Percentiles rank a stretch among this genome's conserved stretches.
phyloP scores from a whole-genome alignment of 2,888 invertebrate species.

The Agrotis exclamationis region DNA sequence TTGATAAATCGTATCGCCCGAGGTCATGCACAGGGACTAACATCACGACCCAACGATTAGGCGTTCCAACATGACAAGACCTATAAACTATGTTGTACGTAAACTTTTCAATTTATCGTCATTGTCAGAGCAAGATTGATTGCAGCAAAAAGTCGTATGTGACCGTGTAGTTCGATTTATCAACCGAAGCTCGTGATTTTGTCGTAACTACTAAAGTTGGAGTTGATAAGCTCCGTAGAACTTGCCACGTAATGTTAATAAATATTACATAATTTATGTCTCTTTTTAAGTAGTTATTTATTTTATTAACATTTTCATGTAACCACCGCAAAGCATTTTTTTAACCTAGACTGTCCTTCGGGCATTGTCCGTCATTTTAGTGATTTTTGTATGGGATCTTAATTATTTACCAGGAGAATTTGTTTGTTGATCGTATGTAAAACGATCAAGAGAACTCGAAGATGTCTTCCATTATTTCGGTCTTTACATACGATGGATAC shows the following conservation, averaged over 20 bases:
- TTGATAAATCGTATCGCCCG: not conserved
- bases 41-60: conserved; percentile 9
- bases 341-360: too few relatives aligned
- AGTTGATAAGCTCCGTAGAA: not conserved
- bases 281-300: too few relatives aligned
- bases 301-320: too few relatives aligned
- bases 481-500: too few relatives aligned
- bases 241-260: not conserved
- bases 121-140: conserved; percentile 31
- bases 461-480: too few relatives aligned
- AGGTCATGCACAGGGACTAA: not conserved
- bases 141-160: conserved; percentile 4
- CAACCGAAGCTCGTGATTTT: not conserved
- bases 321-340: too few relatives aligned
- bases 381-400: too few relatives aligned
- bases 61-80: not conserved
- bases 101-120: conserved; percentile 34
- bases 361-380: too few relatives aligned
- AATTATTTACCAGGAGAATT: too few relatives aligned
- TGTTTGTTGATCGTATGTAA: too few relatives aligned
- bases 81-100: conserved; percentile 1
- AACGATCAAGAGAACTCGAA: too few relatives aligned
- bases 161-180: conserved; percentile 6
- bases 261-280: too few relatives aligned
- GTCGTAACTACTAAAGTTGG: not conserved